Base-by-base conservation (phyloP, 1,140 invertebrate species). In the Hycleus cichorii region DNA sequence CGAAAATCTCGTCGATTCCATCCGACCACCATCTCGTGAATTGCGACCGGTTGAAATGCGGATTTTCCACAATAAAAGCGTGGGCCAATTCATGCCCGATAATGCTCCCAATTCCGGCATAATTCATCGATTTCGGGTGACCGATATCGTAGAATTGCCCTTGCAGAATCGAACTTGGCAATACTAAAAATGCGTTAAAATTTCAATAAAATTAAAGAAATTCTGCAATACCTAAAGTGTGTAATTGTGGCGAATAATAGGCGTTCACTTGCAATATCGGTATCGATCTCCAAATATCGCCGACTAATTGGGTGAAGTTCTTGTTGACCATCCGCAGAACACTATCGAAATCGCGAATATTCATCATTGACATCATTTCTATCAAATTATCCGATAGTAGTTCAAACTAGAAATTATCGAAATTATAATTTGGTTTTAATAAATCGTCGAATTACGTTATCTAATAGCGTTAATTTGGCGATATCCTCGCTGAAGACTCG, bases 81-180 rank as follows among this genome's bases (percentile, higher is more conserved):
- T 86, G 84, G 12, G 82, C 85, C 18, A 87, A 79, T 67, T 87
- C 85, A 64, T 87, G 85, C 0, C 85, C 85, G 57, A 87, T 85
- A 27, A 86, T 80, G 24, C 80, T 81, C 18, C 85, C 85, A 27
- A 87, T 83, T 12, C 83, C 82, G 12, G 85, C 84, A 65, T 83
- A 86, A 72, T 95, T 96, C 80, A 96, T 85, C 64, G 93, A 95
- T 58, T 84, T 84, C 1, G 92, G 92, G 39, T 89, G 81, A 49
- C 90, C 82, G 32, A 84, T 83, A 46, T 82, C 84, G 73, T 92
- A 95, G 76, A 95, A 95, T n/a, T 84, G 81, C 8, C 89, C 90
- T 80, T 94, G 91, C 3, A 96, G 77, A 64, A 95, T 93, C 51
- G 91, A 91, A 59, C 92, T 91, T 0, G 92, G 91, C 73, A 94